A percentile compares a stretch with the other conserved stretches of the same genome.
Conservation (phyloP, 2,797 vertebrate species). For the Simalia tracyae region DNA sequence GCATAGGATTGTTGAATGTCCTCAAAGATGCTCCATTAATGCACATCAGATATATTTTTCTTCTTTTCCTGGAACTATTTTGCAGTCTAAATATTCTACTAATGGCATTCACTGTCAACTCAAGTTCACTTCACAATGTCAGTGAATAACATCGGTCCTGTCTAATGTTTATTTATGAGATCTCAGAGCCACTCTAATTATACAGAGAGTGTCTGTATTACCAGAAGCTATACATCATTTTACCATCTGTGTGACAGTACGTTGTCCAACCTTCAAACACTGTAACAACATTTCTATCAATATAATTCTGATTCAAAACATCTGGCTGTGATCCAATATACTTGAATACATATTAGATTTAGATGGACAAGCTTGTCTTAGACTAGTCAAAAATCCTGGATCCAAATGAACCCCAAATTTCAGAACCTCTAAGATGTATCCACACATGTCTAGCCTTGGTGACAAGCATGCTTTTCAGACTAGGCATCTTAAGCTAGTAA, state of each 20-base stretch:
- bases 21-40: not conserved
- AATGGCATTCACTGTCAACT: slow-evolving; percentile 12
- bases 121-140: slow-evolving; percentile 37
- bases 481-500: not conserved
- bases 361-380: not conserved
- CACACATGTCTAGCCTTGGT: not conserved
- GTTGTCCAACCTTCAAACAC: not conserved
- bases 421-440: not conserved
- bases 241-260: not conserved
- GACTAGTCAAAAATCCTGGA: not conserved
- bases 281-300: not conserved
- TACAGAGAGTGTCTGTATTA: slow-evolving; percentile 8
- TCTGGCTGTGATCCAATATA: not conserved
- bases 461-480: not conserved
- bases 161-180: slow-evolving; percentile 32
- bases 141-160: not conserved
- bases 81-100: not conserved
- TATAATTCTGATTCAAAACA: slow-evolving; percentile 15
- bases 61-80: not conserved
- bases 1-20: not conserved
- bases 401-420: not conserved
- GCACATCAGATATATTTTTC: not conserved
- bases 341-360: not conserved
- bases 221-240: slow-evolving; percentile 25
- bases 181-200: slow-evolving; percentile 5